These are phyloP conservation scores for Priapulus caudatus DNA, from an alignment of 2,888 invertebrate species.

Conservation along the genomic window DNA sequence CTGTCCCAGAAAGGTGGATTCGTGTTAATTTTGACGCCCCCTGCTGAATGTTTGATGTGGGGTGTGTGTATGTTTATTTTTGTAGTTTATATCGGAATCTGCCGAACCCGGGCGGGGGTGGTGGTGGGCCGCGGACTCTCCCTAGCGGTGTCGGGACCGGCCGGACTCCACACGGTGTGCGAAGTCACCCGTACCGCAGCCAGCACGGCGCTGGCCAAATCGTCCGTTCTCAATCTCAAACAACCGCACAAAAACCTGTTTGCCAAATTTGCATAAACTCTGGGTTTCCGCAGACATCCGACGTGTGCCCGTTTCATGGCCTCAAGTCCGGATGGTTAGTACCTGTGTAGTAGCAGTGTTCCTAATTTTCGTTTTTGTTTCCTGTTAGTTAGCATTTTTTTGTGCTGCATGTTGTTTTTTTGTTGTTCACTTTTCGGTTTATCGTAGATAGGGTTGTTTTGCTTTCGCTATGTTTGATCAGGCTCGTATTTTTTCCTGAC, in stretches of 20 bases:
- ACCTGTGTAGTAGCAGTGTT: slow-evolving; percentile 15
- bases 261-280: slow-evolving; percentile 21
- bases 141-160: neutral
- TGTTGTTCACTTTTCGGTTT: slow-evolving; percentile 5
- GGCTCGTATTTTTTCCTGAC: neutral
- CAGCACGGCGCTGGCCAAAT: neutral
- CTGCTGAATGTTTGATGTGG: no score
- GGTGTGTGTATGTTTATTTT: no score
- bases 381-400: no score
- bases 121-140: neutral
- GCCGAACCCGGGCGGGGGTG: slow-evolving; percentile 37
- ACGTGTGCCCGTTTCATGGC: slow-evolving; percentile 41
- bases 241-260: slow-evolving; percentile 15
- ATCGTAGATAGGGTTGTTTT: no score
- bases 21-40: no score
- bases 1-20: no score
- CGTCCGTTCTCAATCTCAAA: slow-evolving; percentile 8
- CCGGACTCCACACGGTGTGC: slow-evolving; percentile 1
- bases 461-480: neutral
- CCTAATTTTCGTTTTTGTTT: slow-evolving; percentile 22
- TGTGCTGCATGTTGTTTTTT: no score
- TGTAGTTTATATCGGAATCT: slow-evolving; percentile 21
- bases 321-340: slow-evolving; percentile 38
- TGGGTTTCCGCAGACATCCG: slow-evolving; percentile 27
- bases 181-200: neutral